These are phyloP conservation scores for Lethenteron reissneri DNA, from an alignment of 2,113 vertebrate genomes.

Conservation along the genomic window DNA sequence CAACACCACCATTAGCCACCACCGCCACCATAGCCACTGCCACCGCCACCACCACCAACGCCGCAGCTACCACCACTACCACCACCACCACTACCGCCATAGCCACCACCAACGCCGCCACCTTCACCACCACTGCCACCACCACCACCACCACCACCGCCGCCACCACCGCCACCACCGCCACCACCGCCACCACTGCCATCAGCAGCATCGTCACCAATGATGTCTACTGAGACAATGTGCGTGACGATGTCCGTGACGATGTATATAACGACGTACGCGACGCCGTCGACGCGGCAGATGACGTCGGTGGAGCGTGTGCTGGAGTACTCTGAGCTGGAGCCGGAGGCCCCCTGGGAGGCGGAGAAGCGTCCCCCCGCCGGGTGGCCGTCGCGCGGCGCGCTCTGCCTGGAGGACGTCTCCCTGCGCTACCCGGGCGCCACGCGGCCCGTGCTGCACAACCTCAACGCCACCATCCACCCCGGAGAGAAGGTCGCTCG, in stretches of 20 bases:
- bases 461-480: slow-evolving; percentile 46
- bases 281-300: slow-evolving; percentile 17
- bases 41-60: neutral
- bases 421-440: slow-evolving; percentile 55
- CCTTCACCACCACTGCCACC: slow-evolving; percentile 10
- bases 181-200: too few species aligned
- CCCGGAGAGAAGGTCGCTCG: slow-evolving; percentile 51
- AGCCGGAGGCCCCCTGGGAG: slow-evolving; percentile 74
- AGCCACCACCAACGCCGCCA: slow-evolving; percentile 15
- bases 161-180: too few species aligned
- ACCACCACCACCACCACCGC: slow-evolving; percentile 2
- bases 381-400: slow-evolving; percentile 49
- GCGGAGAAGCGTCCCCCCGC: slow-evolving; percentile 33
- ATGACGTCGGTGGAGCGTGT: slow-evolving; percentile 91
- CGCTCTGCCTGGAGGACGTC: slow-evolving; percentile 57
- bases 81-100: slow-evolving; percentile 10
- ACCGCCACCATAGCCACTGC: neutral
- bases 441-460: slow-evolving; percentile 48
- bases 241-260: too few species aligned
- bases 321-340: slow-evolving; percentile 65
- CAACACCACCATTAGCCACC: slow-evolving; percentile 8
- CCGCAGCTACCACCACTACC: neutral
- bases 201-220: too few species aligned
- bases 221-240: too few species aligned
- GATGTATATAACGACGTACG: too few species aligned